Conservation (phyloP, 1,140 invertebrate species). For the Tetramorium simillimum region DNA sequence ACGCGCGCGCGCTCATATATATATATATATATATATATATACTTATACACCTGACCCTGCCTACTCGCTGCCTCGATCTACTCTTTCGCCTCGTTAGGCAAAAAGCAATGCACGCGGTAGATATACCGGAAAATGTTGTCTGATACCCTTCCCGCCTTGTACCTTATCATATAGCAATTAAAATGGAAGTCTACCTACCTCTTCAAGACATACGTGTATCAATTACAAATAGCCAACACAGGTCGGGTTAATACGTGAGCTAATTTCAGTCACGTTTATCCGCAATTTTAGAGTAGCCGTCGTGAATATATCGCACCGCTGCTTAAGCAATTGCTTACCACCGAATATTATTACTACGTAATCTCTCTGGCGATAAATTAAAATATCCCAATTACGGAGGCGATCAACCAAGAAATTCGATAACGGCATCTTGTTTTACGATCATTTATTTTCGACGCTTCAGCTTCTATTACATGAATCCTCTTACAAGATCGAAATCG, state of each 20-base stretch:
- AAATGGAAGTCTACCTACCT: slow-evolving; percentile 33
- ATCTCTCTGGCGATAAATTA: slow-evolving; percentile 35
- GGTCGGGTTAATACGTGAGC: slow-evolving; percentile 55
- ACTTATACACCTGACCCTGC: slow-evolving; percentile 2
- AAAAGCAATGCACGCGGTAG: slow-evolving; percentile 37
- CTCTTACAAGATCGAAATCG: background rate
- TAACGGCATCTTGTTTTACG: slow-evolving; percentile 32
- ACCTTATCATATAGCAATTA: slow-evolving; percentile 56
- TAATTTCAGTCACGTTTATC: slow-evolving; percentile 47
- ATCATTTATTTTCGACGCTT: slow-evolving; percentile 26
- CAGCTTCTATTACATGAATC: background rate
- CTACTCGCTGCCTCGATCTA: background rate
- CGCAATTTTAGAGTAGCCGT: slow-evolving; percentile 37
- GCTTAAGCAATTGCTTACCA: background rate
- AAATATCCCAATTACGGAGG: slow-evolving; percentile 46
- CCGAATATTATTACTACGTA: slow-evolving; percentile 35
- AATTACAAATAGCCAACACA: slow-evolving; percentile 45
- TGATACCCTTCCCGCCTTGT: slow-evolving; percentile 40
- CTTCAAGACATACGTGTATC: slow-evolving; percentile 42
- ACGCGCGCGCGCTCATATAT: background rate
- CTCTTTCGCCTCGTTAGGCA: slow-evolving; percentile 53
- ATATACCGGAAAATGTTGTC: slow-evolving; percentile 53
- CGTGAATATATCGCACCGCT: slow-evolving; percentile 19
- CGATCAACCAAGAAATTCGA: slow-evolving; percentile 47
- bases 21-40: too few relatives aligned